Base-by-base conservation (phyloP, 2,888 invertebrate species). In the Nymphalis urticae region DNA sequence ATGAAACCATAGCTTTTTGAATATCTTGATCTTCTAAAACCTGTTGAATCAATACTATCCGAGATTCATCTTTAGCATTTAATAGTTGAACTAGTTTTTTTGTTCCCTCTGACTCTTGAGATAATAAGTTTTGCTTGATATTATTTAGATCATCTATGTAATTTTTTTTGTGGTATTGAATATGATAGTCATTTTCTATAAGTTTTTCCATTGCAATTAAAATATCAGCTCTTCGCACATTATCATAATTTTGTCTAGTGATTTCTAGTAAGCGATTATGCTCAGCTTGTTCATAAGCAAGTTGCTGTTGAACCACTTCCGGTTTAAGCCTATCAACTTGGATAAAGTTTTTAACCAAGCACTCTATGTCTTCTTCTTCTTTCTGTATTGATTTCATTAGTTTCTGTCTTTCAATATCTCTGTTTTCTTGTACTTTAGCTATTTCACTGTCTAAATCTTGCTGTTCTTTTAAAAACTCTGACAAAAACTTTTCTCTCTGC, bases 1-100 rank as follows among this genome's bases (percentile, higher is more conserved):
- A 94, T 36, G 95, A 94, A 4, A 97, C 95, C 10, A 96, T 95
- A 7, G 94, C 95, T 84, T 95, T 95, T 82, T 96, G 96, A 65
- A 96, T 82, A 75, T 95, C 95, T 80, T 95, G 95, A 80, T 96
- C 95, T 79, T 94, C 94, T 75, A 94, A 90, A 66, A 96, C 87
- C 79, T 94, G 93, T 60, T 92, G 88, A 0, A 96, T 90, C 63
- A 96, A 87, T 69, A 93, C 91, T 64, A 93, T 91, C 70, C 94
- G 94, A 70, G 94, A 94, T 73, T 93, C 91, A 80, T 95, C 95
- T 84, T 95, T 95, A 69, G 94, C 92, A 82, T 93, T 93, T 72
- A 96, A 88, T 68, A 95, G 86, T 76, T 93, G 90, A 62, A 92
- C 85, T 72, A 96, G 83, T 80, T 95, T 94, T 62, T 91, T 88